Evolutionary conservation across 2,888 invertebrate species (phyloP).

Genomic region (Luffia ferchaultella): DNA sequence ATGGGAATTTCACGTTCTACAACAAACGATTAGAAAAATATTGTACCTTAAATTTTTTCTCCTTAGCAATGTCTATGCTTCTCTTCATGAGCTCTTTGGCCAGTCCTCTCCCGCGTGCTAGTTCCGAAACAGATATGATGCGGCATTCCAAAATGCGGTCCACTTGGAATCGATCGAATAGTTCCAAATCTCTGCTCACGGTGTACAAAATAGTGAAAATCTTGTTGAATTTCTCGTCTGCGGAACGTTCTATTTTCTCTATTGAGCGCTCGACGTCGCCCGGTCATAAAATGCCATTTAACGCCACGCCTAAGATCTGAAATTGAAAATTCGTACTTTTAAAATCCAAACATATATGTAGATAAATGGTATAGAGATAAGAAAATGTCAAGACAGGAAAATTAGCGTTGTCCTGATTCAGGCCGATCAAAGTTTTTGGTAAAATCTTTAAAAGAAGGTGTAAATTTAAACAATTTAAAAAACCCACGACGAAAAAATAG

Average conservation of each 20-base stretch:
- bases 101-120: slow-evolving; percentile 76
- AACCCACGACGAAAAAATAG: no score
- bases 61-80: slow-evolving; percentile 72
- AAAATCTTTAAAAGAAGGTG: no score
- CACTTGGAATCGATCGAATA: slow-evolving; percentile 71
- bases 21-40: slow-evolving; percentile 21
- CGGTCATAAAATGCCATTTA: slow-evolving; percentile 78
- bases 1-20: slow-evolving; percentile 71
- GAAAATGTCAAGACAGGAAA: no score
- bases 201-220: slow-evolving; percentile 81
- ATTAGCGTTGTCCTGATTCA: no score
- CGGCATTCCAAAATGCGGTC: slow-evolving; percentile 80
- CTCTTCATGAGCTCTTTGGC: slow-evolving; percentile 75
- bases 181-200: slow-evolving; percentile 72
- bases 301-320: slow-evolving; percentile 79
- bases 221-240: slow-evolving; percentile 77
- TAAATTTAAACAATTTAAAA: no score
- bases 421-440: no score
- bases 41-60: slow-evolving; percentile 73
- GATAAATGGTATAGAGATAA: no score
- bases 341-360: no score
- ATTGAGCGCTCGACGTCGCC: slow-evolving; percentile 76
- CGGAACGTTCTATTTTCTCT: slow-evolving; percentile 70
- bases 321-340: slow-evolving; percentile 20
- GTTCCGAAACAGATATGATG: slow-evolving; percentile 78